Evolutionary conservation across 2,797 vertebrate species (phyloP).

Genomic region (Typhlichthys subterraneus): DNA sequence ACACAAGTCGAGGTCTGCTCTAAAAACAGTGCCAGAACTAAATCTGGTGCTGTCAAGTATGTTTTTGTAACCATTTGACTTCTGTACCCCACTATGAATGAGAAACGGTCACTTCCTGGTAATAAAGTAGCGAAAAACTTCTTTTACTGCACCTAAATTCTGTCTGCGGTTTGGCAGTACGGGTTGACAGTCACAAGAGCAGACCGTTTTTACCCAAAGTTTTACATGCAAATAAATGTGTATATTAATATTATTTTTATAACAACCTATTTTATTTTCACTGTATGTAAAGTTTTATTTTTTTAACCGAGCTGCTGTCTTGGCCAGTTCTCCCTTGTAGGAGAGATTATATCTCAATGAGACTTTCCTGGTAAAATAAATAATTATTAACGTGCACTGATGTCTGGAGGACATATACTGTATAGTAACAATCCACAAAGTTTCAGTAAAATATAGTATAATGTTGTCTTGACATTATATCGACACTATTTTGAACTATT

Average conservation of each 20-base stretch:
- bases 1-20: slow-evolving; percentile 12
- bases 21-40: slow-evolving; percentile 15
- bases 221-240: no score
- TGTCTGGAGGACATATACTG: neutral
- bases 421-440: neutral
- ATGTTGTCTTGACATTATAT: no score
- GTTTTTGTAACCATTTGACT: no score
- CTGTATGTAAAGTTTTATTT: no score
- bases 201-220: no score
- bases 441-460: neutral
- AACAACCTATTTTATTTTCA: no score
- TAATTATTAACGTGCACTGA: slow-evolving; percentile 12
- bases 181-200: no score
- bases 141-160: slow-evolving; percentile 11
- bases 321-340: slow-evolving; percentile 46
- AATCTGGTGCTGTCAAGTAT: neutral
- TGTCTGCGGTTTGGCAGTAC: no score
- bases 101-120: neutral
- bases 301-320: no score
- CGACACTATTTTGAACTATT: no score
- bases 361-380: slow-evolving; percentile 38
- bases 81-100: neutral
- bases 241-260: no score
- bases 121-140: slow-evolving; percentile 14
- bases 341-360: slow-evolving; percentile 11